Conservation (phyloP, 2,113 vertebrate genomes). For the Charina bottae region DNA sequence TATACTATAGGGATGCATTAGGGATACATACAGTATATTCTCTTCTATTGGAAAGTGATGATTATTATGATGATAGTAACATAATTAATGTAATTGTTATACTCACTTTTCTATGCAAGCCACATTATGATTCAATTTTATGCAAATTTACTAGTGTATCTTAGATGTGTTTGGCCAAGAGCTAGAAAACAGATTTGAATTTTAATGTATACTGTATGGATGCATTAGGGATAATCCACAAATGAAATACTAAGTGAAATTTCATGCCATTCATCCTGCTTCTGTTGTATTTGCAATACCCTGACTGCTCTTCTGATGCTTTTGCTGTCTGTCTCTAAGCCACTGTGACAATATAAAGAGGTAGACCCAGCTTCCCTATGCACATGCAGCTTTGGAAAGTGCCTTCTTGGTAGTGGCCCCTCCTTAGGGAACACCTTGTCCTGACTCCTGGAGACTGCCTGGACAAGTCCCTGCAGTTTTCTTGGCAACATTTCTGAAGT, state of each 20-base stretch:
- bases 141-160: not conserved
- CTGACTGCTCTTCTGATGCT: not conserved
- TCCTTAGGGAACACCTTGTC: not conserved
- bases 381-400: not conserved
- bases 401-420: not conserved
- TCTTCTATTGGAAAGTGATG: not conserved
- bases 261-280: not conserved
- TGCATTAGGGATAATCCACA: not conserved
- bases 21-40: not conserved
- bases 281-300: not conserved
- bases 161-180: not conserved
- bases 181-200: not conserved
- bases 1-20: too few species aligned
- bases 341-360: not conserved
- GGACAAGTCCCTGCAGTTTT: not conserved
- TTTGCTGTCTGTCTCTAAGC: conserved; percentile 9
- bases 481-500: not conserved
- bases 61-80: not conserved
- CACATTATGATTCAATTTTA: not conserved
- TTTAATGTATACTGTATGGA: not conserved
- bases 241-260: conserved; percentile 8
- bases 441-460: not conserved
- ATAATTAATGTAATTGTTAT: not conserved
- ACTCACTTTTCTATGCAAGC: not conserved
- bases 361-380: not conserved